A percentile compares a stretch with the other conserved stretches of the same genome.
phyloP scores from a whole-genome alignment of 2,797 vertebrate species.

The Tenualosa thibaudeaui region DNA sequence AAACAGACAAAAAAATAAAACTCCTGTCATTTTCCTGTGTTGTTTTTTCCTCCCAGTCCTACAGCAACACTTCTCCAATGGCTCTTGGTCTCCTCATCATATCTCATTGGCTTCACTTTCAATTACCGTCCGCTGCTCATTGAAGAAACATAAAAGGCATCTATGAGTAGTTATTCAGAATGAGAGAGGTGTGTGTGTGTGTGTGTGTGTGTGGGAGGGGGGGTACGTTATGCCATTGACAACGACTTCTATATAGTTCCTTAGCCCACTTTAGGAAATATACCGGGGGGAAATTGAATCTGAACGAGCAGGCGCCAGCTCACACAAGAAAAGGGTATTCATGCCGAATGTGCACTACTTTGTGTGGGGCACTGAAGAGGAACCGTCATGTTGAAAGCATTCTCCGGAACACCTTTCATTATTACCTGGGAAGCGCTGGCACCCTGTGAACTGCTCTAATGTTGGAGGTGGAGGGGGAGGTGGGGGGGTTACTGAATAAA shows the following conservation, averaged over 20 bases:
- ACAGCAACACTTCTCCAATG: background rate
- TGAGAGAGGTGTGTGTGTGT: background rate
- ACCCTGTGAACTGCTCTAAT: conserved; percentile 69
- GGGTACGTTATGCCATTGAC: conserved; percentile 51
- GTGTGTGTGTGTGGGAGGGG: conserved; percentile 10
- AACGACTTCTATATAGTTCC: conserved; percentile 57
- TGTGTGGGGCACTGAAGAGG: conserved; percentile 69
- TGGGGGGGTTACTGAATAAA: conserved; percentile 49
- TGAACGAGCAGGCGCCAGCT: conserved; percentile 50
- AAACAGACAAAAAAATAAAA: background rate
- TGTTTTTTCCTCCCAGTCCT: background rate
- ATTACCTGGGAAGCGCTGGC: conserved; percentile 69
- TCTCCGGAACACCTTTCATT: conserved; percentile 70
- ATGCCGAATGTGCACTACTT: conserved; percentile 63
- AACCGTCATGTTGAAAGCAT: conserved; percentile 66
- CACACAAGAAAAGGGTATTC: conserved; percentile 55
- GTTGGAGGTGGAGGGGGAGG: conserved; percentile 25
- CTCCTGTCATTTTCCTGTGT: background rate
- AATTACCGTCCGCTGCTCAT: conserved; percentile 12
- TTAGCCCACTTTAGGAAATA: conserved; percentile 65
- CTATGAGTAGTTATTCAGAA: conserved; percentile 18
- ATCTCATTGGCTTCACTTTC: conserved; percentile 24
- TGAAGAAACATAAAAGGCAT: conserved; percentile 19
- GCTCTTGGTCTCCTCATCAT: conserved; percentile 7
- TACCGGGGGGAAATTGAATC: conserved; percentile 52